Evolutionary conservation across 2,888 invertebrate genomes (phyloP), one percentile per base, ranked within the genome.

Genomic region (Acronicta psi): DNA sequence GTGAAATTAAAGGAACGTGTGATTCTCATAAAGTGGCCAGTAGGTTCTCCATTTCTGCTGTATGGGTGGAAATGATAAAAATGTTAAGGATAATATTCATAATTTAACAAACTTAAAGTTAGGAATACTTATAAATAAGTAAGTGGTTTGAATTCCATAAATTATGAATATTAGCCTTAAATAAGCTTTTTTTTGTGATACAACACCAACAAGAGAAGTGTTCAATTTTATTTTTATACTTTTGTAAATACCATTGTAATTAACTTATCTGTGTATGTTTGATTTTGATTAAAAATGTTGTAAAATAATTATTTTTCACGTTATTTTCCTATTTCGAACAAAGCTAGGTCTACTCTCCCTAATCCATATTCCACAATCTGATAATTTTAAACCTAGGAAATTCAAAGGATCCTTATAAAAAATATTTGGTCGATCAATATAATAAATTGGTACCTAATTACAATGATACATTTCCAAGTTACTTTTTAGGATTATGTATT

Each of bases 201-300:
- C 60, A 59, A 44, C 62, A 62, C 65, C 66, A 68, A 72, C 61
- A 53, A 65, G 25, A 55, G 16, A 69, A 64, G 75, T 80, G 81
- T 83, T 81, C 75, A 76, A 71, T 77, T 77, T 50, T 67, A 72
- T 73, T 79, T 81, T 80, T 86, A 75, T 82, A 87, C 86, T 90
- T 87, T 91, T 92, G 92, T 92, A 92, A 85, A 92, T 92, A 92
- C 59, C 58, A 56, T 58, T 65, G 62, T 62, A 42, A 68, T 77
- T 86, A 84, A 82, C 77, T 81, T 87, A 87, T 83, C 81, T 74
- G 79, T 77, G 79, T 80, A 79, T 75, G 81, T 81, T 82, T 81
- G 70, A 74, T 75, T 76, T 79, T 62, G 60, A 84, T 82, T 83
- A 86, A 88, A 85, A 83, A 73, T 73, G 81, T 80, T 81, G 69